phyloP scores from a whole-genome alignment of 2,797 vertebrate genomes.

The Coluber constrictor region DNA sequence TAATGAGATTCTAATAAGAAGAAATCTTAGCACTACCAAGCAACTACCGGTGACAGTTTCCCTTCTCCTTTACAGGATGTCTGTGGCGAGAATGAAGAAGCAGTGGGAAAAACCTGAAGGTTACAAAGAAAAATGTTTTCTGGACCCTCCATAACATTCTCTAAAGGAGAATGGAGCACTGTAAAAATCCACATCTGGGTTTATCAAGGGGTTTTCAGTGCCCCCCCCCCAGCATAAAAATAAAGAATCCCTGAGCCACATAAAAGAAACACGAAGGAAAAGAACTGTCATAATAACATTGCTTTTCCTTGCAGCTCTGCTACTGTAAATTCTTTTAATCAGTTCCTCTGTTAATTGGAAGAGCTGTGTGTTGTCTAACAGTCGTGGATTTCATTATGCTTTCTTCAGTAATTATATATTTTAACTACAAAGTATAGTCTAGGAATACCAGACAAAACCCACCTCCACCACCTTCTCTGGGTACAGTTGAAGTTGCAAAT shows the following conservation, averaged over 20 bases:
- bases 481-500: constrained; percentile 43
- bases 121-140: neutral
- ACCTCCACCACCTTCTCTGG: constrained; percentile 42
- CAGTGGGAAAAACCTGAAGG: neutral
- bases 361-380: constrained; percentile 60
- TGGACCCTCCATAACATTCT: neutral
- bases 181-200: neutral
- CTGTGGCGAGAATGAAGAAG: neutral
- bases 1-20: neutral
- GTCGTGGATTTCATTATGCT: constrained; percentile 60
- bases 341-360: constrained; percentile 59
- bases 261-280: constrained; percentile 57
- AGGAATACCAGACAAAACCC: constrained; percentile 42
- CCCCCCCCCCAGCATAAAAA: constrained; percentile 43
- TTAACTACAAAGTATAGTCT: constrained; percentile 52
- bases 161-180: neutral
- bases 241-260: constrained; percentile 39
- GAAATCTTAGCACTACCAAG: neutral
- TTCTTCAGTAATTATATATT: constrained; percentile 64
- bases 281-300: constrained; percentile 58
- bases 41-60: neutral
- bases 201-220: neutral
- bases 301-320: constrained; percentile 52
- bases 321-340: constrained; percentile 66
- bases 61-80: neutral